These are phyloP conservation scores for Macrotus californicus DNA, from an alignment of 2,113 vertebrate species.

Conservation along the genomic window DNA sequence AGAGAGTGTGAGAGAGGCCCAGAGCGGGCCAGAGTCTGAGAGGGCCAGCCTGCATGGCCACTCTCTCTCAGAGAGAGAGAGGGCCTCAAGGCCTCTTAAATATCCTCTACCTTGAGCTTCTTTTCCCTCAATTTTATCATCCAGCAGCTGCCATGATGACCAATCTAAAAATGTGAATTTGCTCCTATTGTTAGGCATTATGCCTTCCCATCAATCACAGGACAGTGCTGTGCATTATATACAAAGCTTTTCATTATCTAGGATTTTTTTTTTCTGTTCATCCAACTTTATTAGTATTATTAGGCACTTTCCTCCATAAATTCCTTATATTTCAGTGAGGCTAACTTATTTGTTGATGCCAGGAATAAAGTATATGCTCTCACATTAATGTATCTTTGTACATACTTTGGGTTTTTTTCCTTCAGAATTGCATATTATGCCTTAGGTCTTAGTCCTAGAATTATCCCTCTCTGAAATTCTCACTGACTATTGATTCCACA, in stretches of 20 bases:
- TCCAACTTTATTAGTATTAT: not conserved
- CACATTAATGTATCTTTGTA: not conserved
- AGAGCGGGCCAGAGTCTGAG: too few relatives aligned
- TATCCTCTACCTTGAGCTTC: not conserved
- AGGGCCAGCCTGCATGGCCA: too few relatives aligned
- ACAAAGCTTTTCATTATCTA: not conserved
- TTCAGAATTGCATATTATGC: not conserved
- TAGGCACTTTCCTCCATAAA: not conserved
- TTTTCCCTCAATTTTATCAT: not conserved
- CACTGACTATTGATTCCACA: not conserved
- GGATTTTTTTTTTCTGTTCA: not conserved
- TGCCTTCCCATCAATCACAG: not conserved
- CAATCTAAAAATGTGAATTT: not conserved
- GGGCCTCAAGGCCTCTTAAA: not conserved
- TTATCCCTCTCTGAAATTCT: not conserved
- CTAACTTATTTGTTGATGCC: not conserved
- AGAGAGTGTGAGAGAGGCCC: too few relatives aligned
- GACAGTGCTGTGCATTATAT: not conserved
- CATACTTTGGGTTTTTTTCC: not conserved
- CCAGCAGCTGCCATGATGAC: not conserved
- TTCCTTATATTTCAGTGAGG: not conserved
- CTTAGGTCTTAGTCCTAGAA: not conserved
- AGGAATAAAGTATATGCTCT: not conserved
- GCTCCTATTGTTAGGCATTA: not conserved
- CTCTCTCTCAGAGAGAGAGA: too few relatives aligned